Base-by-base conservation (phyloP, 2,888 invertebrate species). In the Drosophila kanekoi region DNA sequence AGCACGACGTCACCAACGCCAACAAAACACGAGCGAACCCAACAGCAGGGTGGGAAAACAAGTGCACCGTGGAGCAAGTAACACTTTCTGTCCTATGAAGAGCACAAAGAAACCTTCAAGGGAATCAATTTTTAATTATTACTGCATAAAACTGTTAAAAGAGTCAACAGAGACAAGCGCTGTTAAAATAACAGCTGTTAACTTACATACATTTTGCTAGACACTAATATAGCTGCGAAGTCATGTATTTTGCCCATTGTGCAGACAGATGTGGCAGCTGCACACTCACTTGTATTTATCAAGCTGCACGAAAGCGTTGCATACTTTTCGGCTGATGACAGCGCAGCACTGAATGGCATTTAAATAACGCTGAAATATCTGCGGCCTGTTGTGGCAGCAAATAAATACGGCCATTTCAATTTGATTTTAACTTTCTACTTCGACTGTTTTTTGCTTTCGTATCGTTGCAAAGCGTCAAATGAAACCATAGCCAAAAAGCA, bases 1-100 rank as follows among this genome's bases (percentile, higher is more conserved):
- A 80, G 78, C 85, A 79, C 72, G 61, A 59, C 53, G 69, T 32
- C 69, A 57, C 54, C 71, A 73, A 62, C 66, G 73, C 6, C 58
- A 68, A 33, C 56, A 44, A 9, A 72, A 8, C 72, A 72, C 9
- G 47, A 59, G 9, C 60, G 52, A 28, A 59, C 43, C 35, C 58
- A 52, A 11, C 60, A 52, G 8, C 28, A 43, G 60, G 51, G 23
- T 33, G n/a, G 49, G 18, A 32, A 40, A 11, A 53, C 49, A 35
- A 52, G n/a, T 32, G 11, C 54, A 63, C 67, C 11, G 44, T 63
- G 67, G 63, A 5, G 10, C 1, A 43, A 43, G 13, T 14, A 13
- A 28, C 41, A 10, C 14, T 14, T 14, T 32, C 43, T n/a, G 11
- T 38, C 3, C 8, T 0, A 16, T 32, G 11, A 20, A 16, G 5